A percentile compares a stretch with the other conserved stretches of the same genome.
phyloP scores from a whole-genome alignment of 2,888 invertebrate genomes.

The Odontothrips loti region DNA sequence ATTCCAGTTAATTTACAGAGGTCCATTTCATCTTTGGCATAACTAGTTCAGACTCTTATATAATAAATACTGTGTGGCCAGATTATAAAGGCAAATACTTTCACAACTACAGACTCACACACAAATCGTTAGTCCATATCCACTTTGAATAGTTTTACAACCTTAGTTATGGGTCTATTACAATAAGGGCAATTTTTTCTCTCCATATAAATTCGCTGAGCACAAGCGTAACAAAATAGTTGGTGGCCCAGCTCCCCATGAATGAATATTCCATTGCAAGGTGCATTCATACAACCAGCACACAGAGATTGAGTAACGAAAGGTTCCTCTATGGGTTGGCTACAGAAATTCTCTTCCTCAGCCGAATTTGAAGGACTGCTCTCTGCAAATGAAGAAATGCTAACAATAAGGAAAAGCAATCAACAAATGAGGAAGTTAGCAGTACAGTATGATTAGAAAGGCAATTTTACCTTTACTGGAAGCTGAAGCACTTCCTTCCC shows the following conservation, averaged over 20 bases:
- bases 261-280: not conserved
- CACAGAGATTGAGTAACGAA: not conserved
- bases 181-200: not conserved
- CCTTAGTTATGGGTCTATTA: not conserved
- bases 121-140: not conserved
- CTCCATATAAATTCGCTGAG: not conserved
- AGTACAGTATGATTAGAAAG: too few relatives aligned
- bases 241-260: constrained; percentile 3
- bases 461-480: not conserved
- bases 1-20: too few relatives aligned
- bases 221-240: not conserved
- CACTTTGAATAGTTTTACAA: not conserved
- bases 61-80: too few relatives aligned
- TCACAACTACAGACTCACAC: not conserved
- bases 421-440: too few relatives aligned
- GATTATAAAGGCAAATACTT: too few relatives aligned
- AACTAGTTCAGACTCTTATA: too few relatives aligned
- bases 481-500: not conserved
- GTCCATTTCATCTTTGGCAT: too few relatives aligned
- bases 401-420: too few relatives aligned
- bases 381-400: not conserved
- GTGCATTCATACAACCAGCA: not conserved
- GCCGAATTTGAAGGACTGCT: not conserved
- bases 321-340: not conserved
- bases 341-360: not conserved